Base-by-base conservation (phyloP, 2,113 vertebrate genomes). In the Pongo pygmaeus region DNA sequence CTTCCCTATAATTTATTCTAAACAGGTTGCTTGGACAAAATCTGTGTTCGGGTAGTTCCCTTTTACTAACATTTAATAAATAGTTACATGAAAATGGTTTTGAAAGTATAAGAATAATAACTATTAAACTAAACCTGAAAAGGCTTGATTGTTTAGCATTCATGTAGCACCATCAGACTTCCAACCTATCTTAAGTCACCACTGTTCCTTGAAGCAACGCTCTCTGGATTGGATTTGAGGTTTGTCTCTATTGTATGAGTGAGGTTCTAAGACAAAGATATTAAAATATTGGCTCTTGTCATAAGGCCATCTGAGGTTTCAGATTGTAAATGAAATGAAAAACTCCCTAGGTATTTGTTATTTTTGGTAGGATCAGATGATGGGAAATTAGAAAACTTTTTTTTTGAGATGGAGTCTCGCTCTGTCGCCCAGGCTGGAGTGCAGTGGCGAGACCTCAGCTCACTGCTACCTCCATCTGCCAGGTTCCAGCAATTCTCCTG, bases 61-160 rank as follows among this genome's bases (percentile, higher is more conserved):
- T 81, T 95, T 90, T 87, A 30, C 95, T 94, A 93, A 30, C 79
- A 95, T 74, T 90, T 92, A 86, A 86, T 64, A 95, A 92, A 84
- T 11, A 30, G 30, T 40, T 69, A 64, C 80, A 64, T 57, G 25
- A 90, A 84, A 93, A 81, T 55, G 27, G 18, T 80, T 96, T 93
- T 89, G 12, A 55, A 30, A 67, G 30, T 77, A 23, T 80, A 74
- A 74, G 0, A 88, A 80, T 43, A 89, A 16, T 22, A 81, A 95
- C 27, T 69, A 23, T 52, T 72, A 50, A 97, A 55, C 38, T 50
- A 64, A 80, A 74, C 6, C 80, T 64, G 32, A 40, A 35, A 86
- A 91, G 9, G 70, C 50, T 2, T 57, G n/a, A 61, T 20, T 32
- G 14, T 14, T 79, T 17, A 80, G n/a, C 50, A n/a, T 20, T 69